Conservation (phyloP, 1,140 invertebrate genomes). For the Helicoverpa zea region DNA sequence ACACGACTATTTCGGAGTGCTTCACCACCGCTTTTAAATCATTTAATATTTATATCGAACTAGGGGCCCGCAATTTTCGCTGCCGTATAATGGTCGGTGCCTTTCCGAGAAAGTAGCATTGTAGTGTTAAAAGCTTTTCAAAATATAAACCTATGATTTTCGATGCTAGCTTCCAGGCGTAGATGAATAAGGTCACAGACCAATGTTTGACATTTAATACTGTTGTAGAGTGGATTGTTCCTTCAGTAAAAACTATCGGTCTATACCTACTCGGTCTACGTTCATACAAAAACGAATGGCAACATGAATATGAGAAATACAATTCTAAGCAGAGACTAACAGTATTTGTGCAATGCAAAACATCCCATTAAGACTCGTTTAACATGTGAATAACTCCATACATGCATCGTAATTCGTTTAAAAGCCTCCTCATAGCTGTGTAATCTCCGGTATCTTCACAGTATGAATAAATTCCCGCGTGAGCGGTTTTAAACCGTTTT, state of each 20-base stretch:
- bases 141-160: neutral
- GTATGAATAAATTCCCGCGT: conserved; percentile 38
- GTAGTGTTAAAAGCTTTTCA: conserved; percentile 27
- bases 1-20: conserved; percentile 33
- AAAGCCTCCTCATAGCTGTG: conserved; percentile 12
- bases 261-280: too few species aligned
- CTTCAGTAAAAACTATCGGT: too few species aligned
- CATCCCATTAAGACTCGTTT: conserved; percentile 11
- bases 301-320: too few species aligned
- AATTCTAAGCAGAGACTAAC: neutral
- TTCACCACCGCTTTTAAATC: conserved; percentile 27
- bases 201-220: neutral
- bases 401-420: conserved; percentile 28
- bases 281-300: too few species aligned
- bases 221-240: neutral
- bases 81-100: neutral
- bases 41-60: conserved; percentile 38
- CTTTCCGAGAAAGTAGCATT: neutral
- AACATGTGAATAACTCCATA: conserved; percentile 2
- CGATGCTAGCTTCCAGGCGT: neutral
- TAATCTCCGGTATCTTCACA: conserved; percentile 28
- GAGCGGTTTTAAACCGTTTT: conserved; percentile 40
- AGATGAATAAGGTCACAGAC: neutral
- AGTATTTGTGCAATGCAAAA: neutral
- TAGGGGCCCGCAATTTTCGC: conserved; percentile 1